phyloP scores from a whole-genome alignment of 2,888 invertebrate species.

The Mimumesa dahlbomi region DNA sequence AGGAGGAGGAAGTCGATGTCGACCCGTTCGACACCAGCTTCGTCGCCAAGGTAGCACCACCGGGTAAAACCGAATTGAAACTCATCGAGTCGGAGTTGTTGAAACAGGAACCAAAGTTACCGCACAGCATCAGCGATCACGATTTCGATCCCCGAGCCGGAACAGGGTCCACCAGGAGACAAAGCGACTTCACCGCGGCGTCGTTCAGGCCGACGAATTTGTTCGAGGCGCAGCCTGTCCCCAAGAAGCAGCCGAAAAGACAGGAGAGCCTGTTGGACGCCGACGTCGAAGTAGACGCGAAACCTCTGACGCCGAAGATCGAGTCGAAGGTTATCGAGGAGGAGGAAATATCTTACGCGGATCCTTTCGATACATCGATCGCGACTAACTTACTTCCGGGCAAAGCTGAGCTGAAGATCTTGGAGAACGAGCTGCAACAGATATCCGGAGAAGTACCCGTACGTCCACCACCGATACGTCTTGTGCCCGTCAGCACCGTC shows the following conservation, averaged over 20 bases:
- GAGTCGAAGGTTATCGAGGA: conserved; percentile 79
- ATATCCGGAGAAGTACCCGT: conserved; percentile 80
- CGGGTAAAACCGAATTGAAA: conserved; percentile 83
- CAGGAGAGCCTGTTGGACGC: conserved; percentile 81
- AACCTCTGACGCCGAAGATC: conserved; percentile 86
- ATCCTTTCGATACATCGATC: conserved; percentile 95
- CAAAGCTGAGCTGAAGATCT: conserved; percentile 88
- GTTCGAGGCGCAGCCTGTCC: conserved; percentile 30
- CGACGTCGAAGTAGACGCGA: conserved; percentile 84
- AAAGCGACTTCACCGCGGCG: conserved; percentile 80
- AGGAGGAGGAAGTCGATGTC: conserved; percentile 79
- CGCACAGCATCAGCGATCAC: conserved; percentile 85
- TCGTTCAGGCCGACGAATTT: conserved; percentile 53
- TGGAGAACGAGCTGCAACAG: conserved; percentile 88
- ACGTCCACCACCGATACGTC: conserved; percentile 62
- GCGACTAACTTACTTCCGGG: conserved; percentile 89
- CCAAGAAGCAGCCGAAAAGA: conserved; percentile 23
- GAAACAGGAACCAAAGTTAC: conserved; percentile 58
- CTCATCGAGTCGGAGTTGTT: conserved; percentile 82
- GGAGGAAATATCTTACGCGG: conserved; percentile 82
- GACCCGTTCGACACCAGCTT: conserved; percentile 88
- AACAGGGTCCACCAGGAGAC: conserved; percentile 76
- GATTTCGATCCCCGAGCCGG: conserved; percentile 83
- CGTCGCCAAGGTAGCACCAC: conserved; percentile 82
- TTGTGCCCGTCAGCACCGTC: conserved; percentile 54